phyloP scores from a whole-genome alignment of 1,140 invertebrate species.

The Neuroterus valhalla region DNA sequence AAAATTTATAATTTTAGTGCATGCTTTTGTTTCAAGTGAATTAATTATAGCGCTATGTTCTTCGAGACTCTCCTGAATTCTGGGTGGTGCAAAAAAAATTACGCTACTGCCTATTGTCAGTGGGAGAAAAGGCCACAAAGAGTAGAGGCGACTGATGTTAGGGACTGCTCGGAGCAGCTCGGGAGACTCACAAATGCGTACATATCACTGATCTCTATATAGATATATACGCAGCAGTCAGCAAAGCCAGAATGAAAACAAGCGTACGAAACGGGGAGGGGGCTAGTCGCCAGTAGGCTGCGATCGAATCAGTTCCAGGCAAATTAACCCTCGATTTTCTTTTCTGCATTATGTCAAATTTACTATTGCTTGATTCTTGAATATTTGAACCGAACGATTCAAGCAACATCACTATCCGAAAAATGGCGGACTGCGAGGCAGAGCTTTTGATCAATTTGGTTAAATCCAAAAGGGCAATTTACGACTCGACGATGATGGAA shows the following conservation, averaged over 20 bases:
- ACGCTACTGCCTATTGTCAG: not conserved
- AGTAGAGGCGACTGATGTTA: not conserved
- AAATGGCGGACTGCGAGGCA: constrained; percentile 18
- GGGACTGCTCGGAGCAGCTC: constrained; percentile 23
- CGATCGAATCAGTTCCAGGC: not conserved
- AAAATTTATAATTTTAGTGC: too few species aligned
- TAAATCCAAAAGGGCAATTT: constrained; percentile 7
- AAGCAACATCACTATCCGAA: not conserved
- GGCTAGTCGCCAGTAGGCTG: too few species aligned
- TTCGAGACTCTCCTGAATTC: not conserved
- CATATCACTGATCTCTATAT: too few species aligned
- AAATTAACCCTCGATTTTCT: not conserved
- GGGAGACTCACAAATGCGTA: not conserved
- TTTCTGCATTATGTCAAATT: not conserved
- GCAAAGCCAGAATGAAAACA: not conserved
- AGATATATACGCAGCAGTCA: not conserved
- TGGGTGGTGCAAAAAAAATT: not conserved
- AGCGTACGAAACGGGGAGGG: not conserved
- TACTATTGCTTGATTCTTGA: not conserved
- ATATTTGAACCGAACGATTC: constrained; percentile 11
- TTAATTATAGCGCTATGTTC: not conserved
- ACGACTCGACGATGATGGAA: constrained; percentile 19
- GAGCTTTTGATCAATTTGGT: constrained; percentile 15
- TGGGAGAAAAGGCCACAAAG: not conserved
- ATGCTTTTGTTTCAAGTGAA: not conserved